A percentile compares a stretch with the other conserved stretches of the same genome.
Evolutionary conservation across 2,888 invertebrate species (phyloP).

Genomic region (Caenorhabditis sp.): DNA sequence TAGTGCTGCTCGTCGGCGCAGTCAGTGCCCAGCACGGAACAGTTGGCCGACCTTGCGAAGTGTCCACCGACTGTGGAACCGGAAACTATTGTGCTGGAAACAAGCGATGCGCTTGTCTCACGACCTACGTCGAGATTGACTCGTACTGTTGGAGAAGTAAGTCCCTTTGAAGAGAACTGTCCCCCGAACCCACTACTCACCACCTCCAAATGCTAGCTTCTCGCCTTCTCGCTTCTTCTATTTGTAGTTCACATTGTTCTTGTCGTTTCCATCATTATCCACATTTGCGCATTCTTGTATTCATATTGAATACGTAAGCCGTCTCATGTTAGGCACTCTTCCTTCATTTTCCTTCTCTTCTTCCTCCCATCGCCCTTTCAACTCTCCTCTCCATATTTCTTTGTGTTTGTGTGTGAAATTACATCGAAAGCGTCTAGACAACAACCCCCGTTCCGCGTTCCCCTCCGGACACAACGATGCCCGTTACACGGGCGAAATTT

Average conservation of each 20-base stretch:
- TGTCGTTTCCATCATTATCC: constrained; percentile 25
- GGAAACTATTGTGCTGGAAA: constrained; percentile 83
- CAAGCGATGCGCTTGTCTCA: constrained; percentile 82
- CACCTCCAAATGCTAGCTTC: constrained; percentile 28
- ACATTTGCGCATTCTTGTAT: constrained; percentile 42
- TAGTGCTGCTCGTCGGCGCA: constrained; percentile 41
- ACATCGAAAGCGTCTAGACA: constrained; percentile 33
- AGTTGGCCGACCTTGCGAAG: constrained; percentile 81
- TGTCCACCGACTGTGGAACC: constrained; percentile 81
- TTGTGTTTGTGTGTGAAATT: constrained; percentile 32
- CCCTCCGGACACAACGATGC: constrained; percentile 34
- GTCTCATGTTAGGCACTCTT: constrained; percentile 24
- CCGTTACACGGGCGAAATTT: constrained; percentile 35
- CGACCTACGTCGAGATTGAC: constrained; percentile 83
- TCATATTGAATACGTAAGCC: constrained; percentile 36
- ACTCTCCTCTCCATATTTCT: constrained; percentile 2
- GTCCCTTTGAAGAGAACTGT: constrained; percentile 54
- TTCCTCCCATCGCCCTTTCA: constrained; percentile 16
- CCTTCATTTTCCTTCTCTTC: neutral
- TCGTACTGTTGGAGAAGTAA: constrained; percentile 83
- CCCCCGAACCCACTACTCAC: neutral
- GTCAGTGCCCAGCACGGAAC: constrained; percentile 79
- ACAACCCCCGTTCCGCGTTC: neutral
- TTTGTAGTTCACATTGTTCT: constrained; percentile 27
- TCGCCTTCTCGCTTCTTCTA: constrained; percentile 32